Percentiles rank a stretch among this genome's conserved stretches.
These are phyloP conservation scores for Sparidentex hasta DNA, from an alignment of 2,797 vertebrate genomes.

Conservation along the genomic window DNA sequence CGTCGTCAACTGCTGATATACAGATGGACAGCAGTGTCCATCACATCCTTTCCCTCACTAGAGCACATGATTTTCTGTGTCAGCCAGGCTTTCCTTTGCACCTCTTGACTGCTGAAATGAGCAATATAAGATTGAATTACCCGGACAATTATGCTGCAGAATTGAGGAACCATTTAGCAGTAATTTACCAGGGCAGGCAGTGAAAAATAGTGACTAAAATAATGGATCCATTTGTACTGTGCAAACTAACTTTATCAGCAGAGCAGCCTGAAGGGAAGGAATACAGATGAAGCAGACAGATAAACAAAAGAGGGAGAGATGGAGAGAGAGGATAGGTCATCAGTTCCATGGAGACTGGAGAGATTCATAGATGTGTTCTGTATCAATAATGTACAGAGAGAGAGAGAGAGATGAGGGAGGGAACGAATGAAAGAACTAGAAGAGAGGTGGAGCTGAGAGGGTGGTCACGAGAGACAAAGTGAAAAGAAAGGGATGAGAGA, in stretches of 20 bases:
- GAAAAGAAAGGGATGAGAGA: neutral
- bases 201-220: constrained; percentile 54
- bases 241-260: constrained; percentile 55
- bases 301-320: constrained; percentile 18
- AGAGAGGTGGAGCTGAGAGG: constrained; percentile 1
- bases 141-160: constrained; percentile 51
- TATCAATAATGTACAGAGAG: constrained; percentile 57
- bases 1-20: too few species aligned
- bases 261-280: constrained; percentile 37
- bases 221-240: constrained; percentile 58
- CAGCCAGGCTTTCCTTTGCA: constrained; percentile 27
- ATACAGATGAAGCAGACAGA: constrained; percentile 33
- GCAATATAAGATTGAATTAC: constrained; percentile 47
- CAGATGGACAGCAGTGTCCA: neutral
- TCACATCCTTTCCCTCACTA: neutral
- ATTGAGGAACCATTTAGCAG: constrained; percentile 35
- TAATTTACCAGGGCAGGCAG: constrained; percentile 43
- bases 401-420: neutral
- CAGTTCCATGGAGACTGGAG: constrained; percentile 43
- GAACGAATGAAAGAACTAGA: neutral
- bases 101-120: constrained; percentile 31
- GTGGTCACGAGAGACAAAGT: neutral
- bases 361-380: constrained; percentile 50
- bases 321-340: constrained; percentile 36
- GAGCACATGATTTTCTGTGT: constrained; percentile 2